phyloP scores from a whole-genome alignment of 2,888 invertebrate genomes.

The Cordilura impudica region DNA sequence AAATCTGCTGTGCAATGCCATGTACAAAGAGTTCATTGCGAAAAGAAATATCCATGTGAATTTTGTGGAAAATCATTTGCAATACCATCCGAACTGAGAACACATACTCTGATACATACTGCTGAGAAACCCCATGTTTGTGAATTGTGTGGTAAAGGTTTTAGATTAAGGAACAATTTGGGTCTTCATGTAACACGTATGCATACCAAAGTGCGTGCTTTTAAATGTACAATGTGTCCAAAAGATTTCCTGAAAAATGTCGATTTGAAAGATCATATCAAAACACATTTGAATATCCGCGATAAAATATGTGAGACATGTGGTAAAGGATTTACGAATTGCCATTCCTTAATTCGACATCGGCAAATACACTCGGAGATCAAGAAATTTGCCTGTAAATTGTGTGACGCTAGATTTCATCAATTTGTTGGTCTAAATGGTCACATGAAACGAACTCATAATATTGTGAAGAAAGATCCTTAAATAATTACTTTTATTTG shows the following conservation, averaged over 20 bases:
- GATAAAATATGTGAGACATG: constrained; percentile 72
- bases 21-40: constrained; percentile 68
- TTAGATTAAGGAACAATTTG: constrained; percentile 67
- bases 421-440: constrained; percentile 73
- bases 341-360: constrained; percentile 71
- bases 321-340: constrained; percentile 72
- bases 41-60: constrained; percentile 68
- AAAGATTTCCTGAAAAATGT: constrained; percentile 70
- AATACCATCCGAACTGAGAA: constrained; percentile 67
- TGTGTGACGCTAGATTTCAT: constrained; percentile 71
- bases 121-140: constrained; percentile 69
- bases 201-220: constrained; percentile 63
- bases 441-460: constrained; percentile 74
- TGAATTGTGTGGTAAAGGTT: constrained; percentile 71
- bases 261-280: constrained; percentile 71
- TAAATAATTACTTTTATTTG: too few species aligned
- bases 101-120: constrained; percentile 69
- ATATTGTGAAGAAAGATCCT: constrained; percentile 63
- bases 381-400: constrained; percentile 71
- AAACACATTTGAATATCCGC: constrained; percentile 72
- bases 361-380: constrained; percentile 72
- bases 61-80: constrained; percentile 68
- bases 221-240: constrained; percentile 65
- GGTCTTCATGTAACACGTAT: constrained; percentile 66
- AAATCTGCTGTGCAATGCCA: constrained; percentile 66